These are phyloP conservation scores for Orbicella faveolata DNA, from an alignment of 64 coral and sea anemone genomes.

Conservation along the genomic window DNA sequence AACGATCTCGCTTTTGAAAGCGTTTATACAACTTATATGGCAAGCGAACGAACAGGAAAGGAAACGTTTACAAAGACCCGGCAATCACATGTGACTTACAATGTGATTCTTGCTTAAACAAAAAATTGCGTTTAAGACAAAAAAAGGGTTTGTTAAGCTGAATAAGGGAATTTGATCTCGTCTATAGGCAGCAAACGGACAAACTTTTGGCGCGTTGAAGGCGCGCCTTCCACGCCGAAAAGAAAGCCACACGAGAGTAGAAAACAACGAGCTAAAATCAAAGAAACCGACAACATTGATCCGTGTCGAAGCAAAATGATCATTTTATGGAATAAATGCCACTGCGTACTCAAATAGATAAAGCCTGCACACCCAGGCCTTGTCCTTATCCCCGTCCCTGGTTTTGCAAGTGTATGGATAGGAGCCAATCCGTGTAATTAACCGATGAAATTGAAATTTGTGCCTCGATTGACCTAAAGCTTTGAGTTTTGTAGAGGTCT, in stretches of 20 bases:
- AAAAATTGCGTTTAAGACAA: neutral
- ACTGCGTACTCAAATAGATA: neutral
- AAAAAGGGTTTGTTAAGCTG: conserved; percentile 29
- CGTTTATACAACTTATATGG: neutral
- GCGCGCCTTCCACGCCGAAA: neutral
- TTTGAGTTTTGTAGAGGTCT: conserved; percentile 29
- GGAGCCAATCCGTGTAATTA: neutral
- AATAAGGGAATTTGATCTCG: neutral
- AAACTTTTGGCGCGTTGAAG: conserved; percentile 11
- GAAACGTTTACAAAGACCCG: neutral
- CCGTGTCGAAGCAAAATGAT: conserved; percentile 29
- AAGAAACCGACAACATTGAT: conserved; percentile 33
- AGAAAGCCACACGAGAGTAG: neutral
- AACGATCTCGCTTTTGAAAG: neutral
- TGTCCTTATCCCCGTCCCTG: neutral
- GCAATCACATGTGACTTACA: conserved; percentile 18
- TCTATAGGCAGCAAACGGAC: neutral
- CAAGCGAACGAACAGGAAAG: neutral
- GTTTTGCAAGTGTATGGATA: neutral
- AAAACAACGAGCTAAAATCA: conserved; percentile 19
- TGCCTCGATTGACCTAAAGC: no score
- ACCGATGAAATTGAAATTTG: no score
- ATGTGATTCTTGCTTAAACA: conserved; percentile 9
- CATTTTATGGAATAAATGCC: conserved; percentile 13
- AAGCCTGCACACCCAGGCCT: neutral